phyloP scores from a whole-genome alignment of 1,140 invertebrate species.

The Aphidius ervi region DNA sequence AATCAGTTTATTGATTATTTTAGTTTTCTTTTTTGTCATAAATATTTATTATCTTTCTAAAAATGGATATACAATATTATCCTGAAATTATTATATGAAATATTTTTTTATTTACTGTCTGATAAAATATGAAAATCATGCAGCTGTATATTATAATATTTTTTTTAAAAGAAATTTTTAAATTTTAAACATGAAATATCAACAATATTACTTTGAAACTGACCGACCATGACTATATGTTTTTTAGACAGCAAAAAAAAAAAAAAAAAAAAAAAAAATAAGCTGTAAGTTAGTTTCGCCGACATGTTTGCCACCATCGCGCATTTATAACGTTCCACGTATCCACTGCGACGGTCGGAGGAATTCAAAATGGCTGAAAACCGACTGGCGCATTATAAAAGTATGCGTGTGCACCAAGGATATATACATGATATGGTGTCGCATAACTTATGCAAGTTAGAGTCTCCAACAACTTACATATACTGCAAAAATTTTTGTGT shows the following conservation, averaged over 20 bases:
- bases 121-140: slow-evolving; percentile 1
- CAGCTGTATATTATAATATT: neutral
- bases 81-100: too few relatives aligned
- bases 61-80: too few relatives aligned
- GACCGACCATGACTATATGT: slow-evolving; percentile 20
- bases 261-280: slow-evolving; percentile 30
- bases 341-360: slow-evolving; percentile 25
- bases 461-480: slow-evolving; percentile 14
- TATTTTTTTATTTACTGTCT: neutral
- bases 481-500: neutral
- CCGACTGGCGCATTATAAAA: slow-evolving; percentile 28
- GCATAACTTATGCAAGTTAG: slow-evolving; percentile 22
- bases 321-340: slow-evolving; percentile 17
- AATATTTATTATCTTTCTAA: too few relatives aligned
- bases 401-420: neutral
- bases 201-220: slow-evolving; percentile 40
- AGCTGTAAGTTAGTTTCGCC: slow-evolving; percentile 6
- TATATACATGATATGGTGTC: slow-evolving; percentile 8
- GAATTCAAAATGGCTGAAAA: slow-evolving; percentile 53
- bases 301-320: slow-evolving; percentile 12
- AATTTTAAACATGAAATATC: slow-evolving; percentile 47
- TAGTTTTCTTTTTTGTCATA: too few relatives aligned
- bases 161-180: neutral
- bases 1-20: too few relatives aligned
- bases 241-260: slow-evolving; percentile 47